Conservation (phyloP, 2,113 vertebrate genomes). For the Gorilla gorilla region DNA sequence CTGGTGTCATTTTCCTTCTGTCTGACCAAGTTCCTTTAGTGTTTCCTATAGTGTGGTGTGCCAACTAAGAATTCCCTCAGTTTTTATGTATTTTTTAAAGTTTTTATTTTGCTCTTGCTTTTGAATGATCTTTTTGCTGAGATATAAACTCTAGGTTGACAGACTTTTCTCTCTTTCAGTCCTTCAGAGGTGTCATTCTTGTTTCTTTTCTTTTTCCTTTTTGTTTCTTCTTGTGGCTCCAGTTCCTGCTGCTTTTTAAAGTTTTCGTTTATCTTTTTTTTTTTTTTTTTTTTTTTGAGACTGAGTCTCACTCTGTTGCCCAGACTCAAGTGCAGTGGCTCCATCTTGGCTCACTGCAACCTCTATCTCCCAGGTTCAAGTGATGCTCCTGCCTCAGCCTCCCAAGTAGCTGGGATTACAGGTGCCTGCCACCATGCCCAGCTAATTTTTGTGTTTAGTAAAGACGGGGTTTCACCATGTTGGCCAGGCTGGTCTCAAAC, state of each 20-base stretch:
- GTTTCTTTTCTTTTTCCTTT: neutral
- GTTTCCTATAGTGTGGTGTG: neutral
- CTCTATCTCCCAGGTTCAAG: no score
- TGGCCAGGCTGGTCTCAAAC: no score
- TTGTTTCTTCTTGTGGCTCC: no score
- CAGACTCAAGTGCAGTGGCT: no score
- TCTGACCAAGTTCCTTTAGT: slow-evolving; percentile 2
- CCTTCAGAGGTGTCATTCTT: neutral
- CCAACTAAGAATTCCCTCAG: neutral
- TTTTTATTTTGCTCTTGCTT: neutral
- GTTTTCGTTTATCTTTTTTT: no score
- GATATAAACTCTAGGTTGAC: neutral
- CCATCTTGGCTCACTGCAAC: no score
- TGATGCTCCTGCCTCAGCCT: no score
- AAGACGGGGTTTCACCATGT: no score
- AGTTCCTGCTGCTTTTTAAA: neutral
- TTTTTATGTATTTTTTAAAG: neutral
- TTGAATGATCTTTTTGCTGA: slow-evolving; percentile 2
- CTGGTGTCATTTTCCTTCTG: neutral
- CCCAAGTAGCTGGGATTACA: no score
- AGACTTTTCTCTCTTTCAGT: neutral
- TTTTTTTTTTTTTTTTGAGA: neutral
- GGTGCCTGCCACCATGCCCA: no score
- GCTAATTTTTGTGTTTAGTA: no score
- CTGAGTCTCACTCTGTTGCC: no score